Evolutionary conservation across 2,797 vertebrate genomes (phyloP).

Genomic region (Crotalus adamanteus): DNA sequence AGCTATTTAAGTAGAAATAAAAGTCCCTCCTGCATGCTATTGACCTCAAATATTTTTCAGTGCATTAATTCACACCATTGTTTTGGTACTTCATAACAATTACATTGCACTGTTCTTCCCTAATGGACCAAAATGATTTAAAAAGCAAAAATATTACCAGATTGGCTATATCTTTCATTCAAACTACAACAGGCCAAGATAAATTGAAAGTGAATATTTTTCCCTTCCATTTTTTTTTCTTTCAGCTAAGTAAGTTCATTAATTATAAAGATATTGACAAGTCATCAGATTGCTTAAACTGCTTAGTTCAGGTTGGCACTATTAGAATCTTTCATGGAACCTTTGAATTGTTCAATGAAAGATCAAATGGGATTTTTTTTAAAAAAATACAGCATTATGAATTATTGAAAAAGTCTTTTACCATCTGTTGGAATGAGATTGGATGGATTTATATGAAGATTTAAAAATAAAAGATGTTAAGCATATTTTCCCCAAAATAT

Average conservation of each 20-base stretch:
- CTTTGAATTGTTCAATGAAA: slow-evolving; percentile 22
- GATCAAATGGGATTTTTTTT: slow-evolving; percentile 18
- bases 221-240: neutral
- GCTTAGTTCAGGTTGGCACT: slow-evolving; percentile 14
- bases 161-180: neutral
- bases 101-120: neutral
- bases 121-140: neutral
- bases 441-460: slow-evolving; percentile 35
- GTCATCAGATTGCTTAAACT: slow-evolving; percentile 41
- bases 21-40: neutral
- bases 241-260: neutral
- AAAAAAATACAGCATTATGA: neutral
- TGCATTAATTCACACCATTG: neutral
- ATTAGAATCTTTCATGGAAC: slow-evolving; percentile 11
- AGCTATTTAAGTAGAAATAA: neutral
- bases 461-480: slow-evolving; percentile 44
- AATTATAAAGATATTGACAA: slow-evolving; percentile 32
- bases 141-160: neutral
- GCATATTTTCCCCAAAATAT: slow-evolving; percentile 54
- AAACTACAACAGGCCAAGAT: neutral
- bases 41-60: neutral
- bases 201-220: neutral
- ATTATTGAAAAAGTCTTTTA: slow-evolving; percentile 45
- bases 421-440: slow-evolving; percentile 45
- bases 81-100: neutral